Percentiles rank a stretch among this genome's conserved stretches.
These are phyloP conservation scores for Drosophila pseudoananassae DNA, from an alignment of 1,140 invertebrate genomes.

Conservation along the genomic window DNA sequence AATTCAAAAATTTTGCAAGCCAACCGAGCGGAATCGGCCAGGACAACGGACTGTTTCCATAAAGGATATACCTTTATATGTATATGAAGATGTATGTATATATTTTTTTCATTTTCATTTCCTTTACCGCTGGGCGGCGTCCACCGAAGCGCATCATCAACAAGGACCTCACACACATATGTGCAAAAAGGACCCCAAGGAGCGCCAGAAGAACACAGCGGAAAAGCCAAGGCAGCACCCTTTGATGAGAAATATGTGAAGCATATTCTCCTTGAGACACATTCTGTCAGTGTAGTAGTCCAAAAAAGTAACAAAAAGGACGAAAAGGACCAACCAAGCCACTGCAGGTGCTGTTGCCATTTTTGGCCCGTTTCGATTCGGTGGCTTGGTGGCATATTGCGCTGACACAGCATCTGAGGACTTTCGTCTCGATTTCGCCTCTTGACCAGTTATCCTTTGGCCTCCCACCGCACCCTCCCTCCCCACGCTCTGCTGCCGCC, in stretches of 20 bases:
- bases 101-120: constrained; percentile 77
- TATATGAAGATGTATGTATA: constrained; percentile 7
- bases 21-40: constrained; percentile 76
- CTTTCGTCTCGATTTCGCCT: constrained; percentile 44
- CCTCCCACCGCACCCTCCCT: neutral
- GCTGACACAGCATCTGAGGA: constrained; percentile 36
- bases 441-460: constrained; percentile 56
- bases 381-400: constrained; percentile 28
- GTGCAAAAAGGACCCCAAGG: constrained; percentile 53
- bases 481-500: neutral
- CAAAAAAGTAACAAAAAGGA: neutral
- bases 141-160: constrained; percentile 76
- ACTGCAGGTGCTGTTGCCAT: neutral
- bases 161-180: constrained; percentile 46
- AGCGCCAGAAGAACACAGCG: neutral
- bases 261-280: constrained; percentile 20
- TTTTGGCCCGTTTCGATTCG: constrained; percentile 1
- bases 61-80: constrained; percentile 3
- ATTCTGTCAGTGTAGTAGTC: neutral
- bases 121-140: constrained; percentile 74
- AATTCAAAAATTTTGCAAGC: constrained; percentile 78
- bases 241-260: neutral
- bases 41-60: constrained; percentile 31
- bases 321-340: constrained; percentile 1
- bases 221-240: neutral